Percentiles rank a stretch among this genome's conserved stretches.
phyloP scores from a whole-genome alignment of 2,888 invertebrate species.

The Plemyria rubiginata region DNA sequence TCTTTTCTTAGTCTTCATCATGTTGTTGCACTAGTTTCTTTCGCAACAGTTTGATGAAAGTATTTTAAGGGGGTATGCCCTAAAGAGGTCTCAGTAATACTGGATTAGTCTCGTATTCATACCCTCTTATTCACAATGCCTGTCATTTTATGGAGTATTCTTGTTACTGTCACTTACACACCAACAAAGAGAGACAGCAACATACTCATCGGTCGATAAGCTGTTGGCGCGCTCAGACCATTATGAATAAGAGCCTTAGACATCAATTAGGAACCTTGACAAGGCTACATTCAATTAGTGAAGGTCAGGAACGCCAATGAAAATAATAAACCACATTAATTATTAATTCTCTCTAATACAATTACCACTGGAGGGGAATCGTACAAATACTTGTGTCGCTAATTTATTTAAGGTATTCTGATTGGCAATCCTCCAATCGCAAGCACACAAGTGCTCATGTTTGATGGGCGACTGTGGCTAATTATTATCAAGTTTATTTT shows the following conservation, averaged over 20 bases:
- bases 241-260: conserved; percentile 30
- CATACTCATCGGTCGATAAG: too few relatives aligned
- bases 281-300: conserved; percentile 35
- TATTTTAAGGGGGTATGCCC: too few relatives aligned
- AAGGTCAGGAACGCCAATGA: conserved; percentile 35
- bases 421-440: conserved; percentile 38
- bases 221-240: too few relatives aligned
- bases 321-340: conserved; percentile 24
- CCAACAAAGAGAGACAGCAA: too few relatives aligned
- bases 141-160: too few relatives aligned
- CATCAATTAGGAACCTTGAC: conserved; percentile 36
- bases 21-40: too few relatives aligned
- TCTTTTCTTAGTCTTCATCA: too few relatives aligned
- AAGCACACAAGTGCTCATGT: conserved; percentile 27
- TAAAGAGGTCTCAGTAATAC: conserved; percentile 16
- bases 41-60: too few relatives aligned
- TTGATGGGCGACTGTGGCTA: conserved; percentile 32
- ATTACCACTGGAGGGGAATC: conserved; percentile 20
- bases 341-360: conserved; percentile 24
- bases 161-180: too few relatives aligned
- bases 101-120: conserved; percentile 31
- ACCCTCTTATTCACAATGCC: too few relatives aligned
- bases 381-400: conserved; percentile 21
- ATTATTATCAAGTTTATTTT: conserved; percentile 37
- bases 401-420: conserved; percentile 35